These are phyloP conservation scores for Vanessa atalanta DNA, from an alignment of 1,140 invertebrate genomes.

Conservation along the genomic window DNA sequence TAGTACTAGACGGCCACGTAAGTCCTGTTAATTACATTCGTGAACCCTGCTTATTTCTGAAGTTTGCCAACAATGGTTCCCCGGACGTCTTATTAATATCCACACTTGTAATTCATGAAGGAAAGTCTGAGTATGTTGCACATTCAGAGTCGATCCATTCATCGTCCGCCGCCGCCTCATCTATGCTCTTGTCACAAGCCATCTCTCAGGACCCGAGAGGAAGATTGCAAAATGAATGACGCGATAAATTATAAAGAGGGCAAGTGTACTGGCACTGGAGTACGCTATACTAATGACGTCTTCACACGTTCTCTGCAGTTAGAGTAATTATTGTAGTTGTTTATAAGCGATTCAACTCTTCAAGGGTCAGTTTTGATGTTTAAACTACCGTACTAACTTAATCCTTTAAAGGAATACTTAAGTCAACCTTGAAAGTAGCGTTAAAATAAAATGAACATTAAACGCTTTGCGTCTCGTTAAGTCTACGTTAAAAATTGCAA, in stretches of 20 bases:
- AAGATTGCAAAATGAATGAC: constrained; percentile 19
- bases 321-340: constrained; percentile 3
- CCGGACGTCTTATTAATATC: constrained; percentile 27
- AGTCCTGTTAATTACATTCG: neutral
- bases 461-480: constrained; percentile 1
- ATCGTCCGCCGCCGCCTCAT: constrained; percentile 9
- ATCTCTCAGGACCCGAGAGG: neutral
- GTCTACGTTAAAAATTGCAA: neutral
- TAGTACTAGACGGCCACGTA: neutral
- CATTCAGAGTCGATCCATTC: constrained; percentile 18
- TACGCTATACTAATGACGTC: constrained; percentile 6
- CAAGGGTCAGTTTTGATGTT: constrained; percentile 12
- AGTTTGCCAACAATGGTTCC: constrained; percentile 20
- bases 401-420: constrained; percentile 3
- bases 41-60: constrained; percentile 9
- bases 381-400: neutral
- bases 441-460: neutral
- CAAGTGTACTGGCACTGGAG: neutral
- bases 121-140: constrained; percentile 31
- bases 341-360: neutral
- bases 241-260: constrained; percentile 15
- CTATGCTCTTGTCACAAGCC: constrained; percentile 1
- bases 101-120: constrained; percentile 33
- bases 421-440: neutral
- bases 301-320: neutral